These are phyloP conservation scores for Leucozona laternaria DNA, from an alignment of 2,888 invertebrate genomes.

Conservation along the genomic window DNA sequence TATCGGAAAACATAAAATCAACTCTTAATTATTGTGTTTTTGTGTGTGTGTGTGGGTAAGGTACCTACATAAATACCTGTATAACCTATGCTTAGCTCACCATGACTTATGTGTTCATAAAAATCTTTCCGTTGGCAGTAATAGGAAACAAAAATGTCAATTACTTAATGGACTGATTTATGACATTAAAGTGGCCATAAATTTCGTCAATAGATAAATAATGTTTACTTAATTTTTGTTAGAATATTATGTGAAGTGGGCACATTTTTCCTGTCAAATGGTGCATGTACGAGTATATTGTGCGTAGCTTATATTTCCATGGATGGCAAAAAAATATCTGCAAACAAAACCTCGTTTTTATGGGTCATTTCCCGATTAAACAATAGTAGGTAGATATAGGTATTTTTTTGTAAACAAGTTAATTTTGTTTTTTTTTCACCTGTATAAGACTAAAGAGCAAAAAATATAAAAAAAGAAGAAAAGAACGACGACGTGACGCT, in stretches of 20 bases:
- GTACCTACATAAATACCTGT: no score
- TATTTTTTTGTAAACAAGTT: not conserved
- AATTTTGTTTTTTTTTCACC: not conserved
- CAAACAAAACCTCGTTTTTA: not conserved
- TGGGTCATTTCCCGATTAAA: not conserved
- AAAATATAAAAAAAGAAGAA: not conserved
- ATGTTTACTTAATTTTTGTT: constrained; percentile 7
- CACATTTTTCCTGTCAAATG: not conserved
- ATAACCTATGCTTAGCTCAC: no score
- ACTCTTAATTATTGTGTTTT: not conserved
- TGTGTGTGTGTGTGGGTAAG: not conserved
- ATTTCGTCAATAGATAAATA: not conserved
- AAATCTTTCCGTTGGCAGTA: constrained; percentile 7
- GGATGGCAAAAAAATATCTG: not conserved
- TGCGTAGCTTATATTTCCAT: not conserved
- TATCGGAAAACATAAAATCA: not conserved
- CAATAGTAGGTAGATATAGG: not conserved
- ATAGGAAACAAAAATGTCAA: not conserved
- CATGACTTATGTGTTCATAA: not conserved
- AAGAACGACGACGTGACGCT: no score
- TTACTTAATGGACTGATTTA: constrained; percentile 4
- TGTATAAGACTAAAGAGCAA: not conserved
- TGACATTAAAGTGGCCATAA: constrained; percentile 8
- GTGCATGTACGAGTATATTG: not conserved
- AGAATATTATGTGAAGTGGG: not conserved